Evolutionary conservation across 2,113 vertebrate species (phyloP), one percentile per base, ranked within the genome.

Genomic region (Aythya baeri): DNA sequence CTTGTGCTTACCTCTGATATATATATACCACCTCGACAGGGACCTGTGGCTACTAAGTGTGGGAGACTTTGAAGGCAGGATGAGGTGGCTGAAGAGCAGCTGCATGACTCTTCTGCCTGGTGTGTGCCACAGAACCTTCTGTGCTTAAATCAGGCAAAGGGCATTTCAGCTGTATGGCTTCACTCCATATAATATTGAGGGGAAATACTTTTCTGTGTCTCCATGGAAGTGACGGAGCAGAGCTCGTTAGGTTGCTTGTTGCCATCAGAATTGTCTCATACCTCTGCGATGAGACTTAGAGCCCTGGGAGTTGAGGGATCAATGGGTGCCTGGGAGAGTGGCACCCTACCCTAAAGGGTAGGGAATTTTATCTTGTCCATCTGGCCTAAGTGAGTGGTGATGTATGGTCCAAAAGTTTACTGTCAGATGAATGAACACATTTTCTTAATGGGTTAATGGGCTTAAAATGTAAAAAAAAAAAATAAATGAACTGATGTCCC

Each of bases 101-200:
- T 32, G 13, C 18, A 6, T 11, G 34, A 34, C 18, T 73, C 44
- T 27, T 17, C 32, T 62, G 17, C 18, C 58, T 31, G 75, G 34
- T 34, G 55, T 8, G 13, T 63, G 36, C 61, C 25, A 11, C 61
- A 38, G 23, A 26, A 38, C 29, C 38, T 7, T 41, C 36, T 29
- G 36, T 27, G 43, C 6, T 29, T 38, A 77, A 36, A 31, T 49
- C 17, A 49, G 34, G 18, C n/a, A 29, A 36, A 61, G n/a, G 17
- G 13, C 43, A 58, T 43, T 44, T 49, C 58, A 38, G n/a, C 22
- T 15, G 20, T 29, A 31, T 27, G 15, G 7, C 23, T 63, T 29
- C 34, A 32, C 27, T 32, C 36, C 7, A 36, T 36, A 36, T 36
- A 36, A 36, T 0, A 0, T 27, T 17, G 17, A 32, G 25, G 5